Conservation (phyloP, 2,797 vertebrate genomes). For the Paedocypris micromegethes region DNA sequence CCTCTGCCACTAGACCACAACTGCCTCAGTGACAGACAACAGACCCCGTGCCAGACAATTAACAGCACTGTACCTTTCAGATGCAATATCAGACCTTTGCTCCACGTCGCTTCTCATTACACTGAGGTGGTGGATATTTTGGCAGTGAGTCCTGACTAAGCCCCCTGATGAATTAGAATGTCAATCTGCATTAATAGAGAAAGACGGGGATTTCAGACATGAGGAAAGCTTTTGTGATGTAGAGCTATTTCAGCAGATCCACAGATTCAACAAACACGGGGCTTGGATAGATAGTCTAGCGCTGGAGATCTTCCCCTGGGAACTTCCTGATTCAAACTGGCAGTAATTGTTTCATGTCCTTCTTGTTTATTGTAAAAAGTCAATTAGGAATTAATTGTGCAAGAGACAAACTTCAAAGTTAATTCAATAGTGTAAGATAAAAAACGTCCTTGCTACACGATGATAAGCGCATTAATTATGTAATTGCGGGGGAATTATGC, state of each 20-base stretch:
- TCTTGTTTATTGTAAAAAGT: conserved; percentile 36
- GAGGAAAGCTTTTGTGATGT: conserved; percentile 17
- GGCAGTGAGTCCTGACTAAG: conserved; percentile 38
- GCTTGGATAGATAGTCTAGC: conserved; percentile 4
- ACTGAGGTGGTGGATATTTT: conserved; percentile 37
- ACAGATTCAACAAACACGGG: not conserved
- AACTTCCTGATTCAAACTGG: conserved; percentile 11
- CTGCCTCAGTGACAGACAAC: not conserved
- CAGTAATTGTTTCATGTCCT: conserved; percentile 35
- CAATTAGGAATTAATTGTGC: conserved; percentile 37
- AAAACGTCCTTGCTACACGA: conserved; percentile 17
- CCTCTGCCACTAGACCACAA: too few relatives aligned
- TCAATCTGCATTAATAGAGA: conserved; percentile 44
- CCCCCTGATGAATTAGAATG: conserved; percentile 46
- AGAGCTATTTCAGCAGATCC: conserved; percentile 8
- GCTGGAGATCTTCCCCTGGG: conserved; percentile 7
- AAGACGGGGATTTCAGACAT: conserved; percentile 20
- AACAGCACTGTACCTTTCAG: conserved; percentile 37
- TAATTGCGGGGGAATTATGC: conserved; percentile 30
- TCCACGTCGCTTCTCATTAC: conserved; percentile 44
- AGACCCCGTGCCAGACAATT: conserved; percentile 39
- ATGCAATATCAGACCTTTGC: conserved; percentile 46
- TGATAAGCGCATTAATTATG: conserved; percentile 39
- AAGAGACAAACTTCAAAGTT: conserved; percentile 33
- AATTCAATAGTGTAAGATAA: conserved; percentile 37